Conservation (phyloP, 2,113 vertebrate species). For the Phylloscopus trochiloides region DNA sequence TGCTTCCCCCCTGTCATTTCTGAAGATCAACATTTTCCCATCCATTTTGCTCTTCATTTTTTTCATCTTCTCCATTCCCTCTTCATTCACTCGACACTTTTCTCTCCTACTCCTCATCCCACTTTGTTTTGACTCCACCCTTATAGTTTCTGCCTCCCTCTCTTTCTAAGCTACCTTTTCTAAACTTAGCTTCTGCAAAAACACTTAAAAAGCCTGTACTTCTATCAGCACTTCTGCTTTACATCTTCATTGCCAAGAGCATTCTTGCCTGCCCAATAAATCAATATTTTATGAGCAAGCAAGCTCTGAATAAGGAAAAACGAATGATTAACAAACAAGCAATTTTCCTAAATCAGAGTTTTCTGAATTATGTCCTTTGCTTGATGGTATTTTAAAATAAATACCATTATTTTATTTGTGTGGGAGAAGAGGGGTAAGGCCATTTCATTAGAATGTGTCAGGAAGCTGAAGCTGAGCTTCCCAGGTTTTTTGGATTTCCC, state of each 20-base stretch:
- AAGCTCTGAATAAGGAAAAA: constrained; percentile 38
- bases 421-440: not conserved
- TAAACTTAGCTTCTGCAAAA: not conserved
- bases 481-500: not conserved
- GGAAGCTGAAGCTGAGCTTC: not conserved
- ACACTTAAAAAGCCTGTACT: not conserved
- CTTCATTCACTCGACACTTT: not conserved
- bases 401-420: constrained; percentile 5
- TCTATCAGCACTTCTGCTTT: constrained; percentile 27
- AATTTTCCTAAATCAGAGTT: constrained; percentile 48
- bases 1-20: not conserved
- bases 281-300: constrained; percentile 47
- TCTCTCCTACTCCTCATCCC: not conserved
- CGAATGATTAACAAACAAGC: constrained; percentile 46
- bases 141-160: not conserved
- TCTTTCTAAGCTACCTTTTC: not conserved
- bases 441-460: not conserved
- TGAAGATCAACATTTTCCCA: not conserved
- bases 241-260: constrained; percentile 16
- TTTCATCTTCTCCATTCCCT: not conserved
- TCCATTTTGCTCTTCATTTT: not conserved
- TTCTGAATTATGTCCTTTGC: constrained; percentile 8
- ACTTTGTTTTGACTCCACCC: not conserved
- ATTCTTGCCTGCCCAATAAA: not conserved
- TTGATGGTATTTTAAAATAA: constrained; percentile 25